Conservation (phyloP, 23 tunicate species). For the Botrylloides violaceus region DNA sequence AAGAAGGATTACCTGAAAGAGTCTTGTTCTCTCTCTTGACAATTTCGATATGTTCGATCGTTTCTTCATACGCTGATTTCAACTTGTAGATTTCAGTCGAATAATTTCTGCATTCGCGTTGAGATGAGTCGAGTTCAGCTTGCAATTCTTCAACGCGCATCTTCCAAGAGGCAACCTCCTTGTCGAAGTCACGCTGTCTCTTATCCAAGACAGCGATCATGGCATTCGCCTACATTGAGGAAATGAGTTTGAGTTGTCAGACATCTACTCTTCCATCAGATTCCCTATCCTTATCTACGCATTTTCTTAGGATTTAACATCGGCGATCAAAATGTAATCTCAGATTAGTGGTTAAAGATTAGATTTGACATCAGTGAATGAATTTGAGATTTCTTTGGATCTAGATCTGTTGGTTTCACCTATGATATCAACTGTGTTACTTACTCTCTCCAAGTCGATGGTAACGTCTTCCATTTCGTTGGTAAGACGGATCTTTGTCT, state of each 20-base stretch:
- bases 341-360: too few relatives aligned
- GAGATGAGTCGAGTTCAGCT: slow-evolving; percentile 83
- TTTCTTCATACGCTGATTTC: slow-evolving; percentile 74
- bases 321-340: too few relatives aligned
- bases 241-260: not conserved
- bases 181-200: slow-evolving; percentile 97
- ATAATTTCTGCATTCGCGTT: slow-evolving; percentile 73
- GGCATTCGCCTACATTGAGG: slow-evolving; percentile 67
- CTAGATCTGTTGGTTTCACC: too few relatives aligned
- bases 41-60: slow-evolving; percentile 85
- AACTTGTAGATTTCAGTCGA: slow-evolving; percentile 90
- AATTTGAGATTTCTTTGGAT: too few relatives aligned
- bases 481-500: slow-evolving; percentile 83
- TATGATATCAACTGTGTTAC: too few relatives aligned
- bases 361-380: too few relatives aligned
- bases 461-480: slow-evolving; percentile 96
- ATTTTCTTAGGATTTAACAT: too few relatives aligned
- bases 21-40: slow-evolving; percentile 93
- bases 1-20: slow-evolving; percentile 85
- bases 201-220: slow-evolving; percentile 87
- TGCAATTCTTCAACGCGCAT: slow-evolving; percentile 76
- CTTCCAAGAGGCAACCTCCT: slow-evolving; percentile 73
- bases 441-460: slow-evolving; percentile 87
- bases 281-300: too few relatives aligned
- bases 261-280: not conserved